A percentile compares a stretch with the other conserved stretches of the same genome.
These are phyloP conservation scores for Myrmecobius fasciatus DNA, from an alignment of 2,113 vertebrate genomes.

Conservation along the genomic window DNA sequence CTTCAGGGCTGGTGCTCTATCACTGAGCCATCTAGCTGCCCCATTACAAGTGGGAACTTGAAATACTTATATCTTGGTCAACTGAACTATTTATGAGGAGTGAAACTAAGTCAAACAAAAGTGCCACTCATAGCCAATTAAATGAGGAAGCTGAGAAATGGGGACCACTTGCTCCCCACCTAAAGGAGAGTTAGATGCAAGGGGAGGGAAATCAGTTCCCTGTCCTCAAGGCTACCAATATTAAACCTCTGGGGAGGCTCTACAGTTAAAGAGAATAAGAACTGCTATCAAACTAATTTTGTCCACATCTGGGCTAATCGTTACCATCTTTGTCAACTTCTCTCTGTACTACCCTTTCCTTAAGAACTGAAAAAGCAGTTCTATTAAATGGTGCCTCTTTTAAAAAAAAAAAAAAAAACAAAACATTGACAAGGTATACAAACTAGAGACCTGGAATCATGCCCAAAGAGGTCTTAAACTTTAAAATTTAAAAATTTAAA, in stretches of 20 bases:
- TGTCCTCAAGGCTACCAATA: neutral
- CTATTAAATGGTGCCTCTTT: neutral
- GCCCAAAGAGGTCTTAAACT: neutral
- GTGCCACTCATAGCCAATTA: neutral
- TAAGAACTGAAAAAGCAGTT: neutral
- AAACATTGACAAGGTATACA: neutral
- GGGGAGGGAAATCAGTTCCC: neutral
- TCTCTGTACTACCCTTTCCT: neutral
- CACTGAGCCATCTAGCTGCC: too few relatives aligned
- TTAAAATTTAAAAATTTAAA: too few relatives aligned
- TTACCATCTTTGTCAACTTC: neutral
- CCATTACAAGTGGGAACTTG: neutral
- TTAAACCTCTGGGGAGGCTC: neutral
- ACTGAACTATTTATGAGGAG: neutral
- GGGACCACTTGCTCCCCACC: neutral
- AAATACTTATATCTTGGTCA: neutral
- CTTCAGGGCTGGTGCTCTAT: too few relatives aligned
- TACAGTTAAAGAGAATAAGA: neutral
- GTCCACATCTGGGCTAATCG: neutral
- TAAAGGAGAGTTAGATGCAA: neutral
- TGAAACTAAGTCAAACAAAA: neutral
- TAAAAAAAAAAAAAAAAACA: too few relatives aligned
- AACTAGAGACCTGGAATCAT: neutral
- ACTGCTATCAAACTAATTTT: neutral
- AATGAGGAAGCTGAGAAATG: neutral